Evolutionary conservation across 2,888 invertebrate species (phyloP).

Genomic region (Campoletis raptor): DNA sequence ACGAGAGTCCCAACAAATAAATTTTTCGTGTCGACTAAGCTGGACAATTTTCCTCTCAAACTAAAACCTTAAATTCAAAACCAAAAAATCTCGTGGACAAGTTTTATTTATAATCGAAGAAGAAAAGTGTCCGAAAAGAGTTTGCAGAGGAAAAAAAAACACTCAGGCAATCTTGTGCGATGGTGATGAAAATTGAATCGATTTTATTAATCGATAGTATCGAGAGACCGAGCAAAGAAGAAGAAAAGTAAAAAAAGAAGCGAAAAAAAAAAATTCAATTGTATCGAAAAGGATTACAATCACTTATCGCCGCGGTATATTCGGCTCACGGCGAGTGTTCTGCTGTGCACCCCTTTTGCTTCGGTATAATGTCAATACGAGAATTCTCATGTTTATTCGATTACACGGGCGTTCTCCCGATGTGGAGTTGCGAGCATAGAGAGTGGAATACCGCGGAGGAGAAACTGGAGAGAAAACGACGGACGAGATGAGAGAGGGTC

Average conservation of each 20-base stretch:
- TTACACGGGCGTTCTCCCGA: slow-evolving; percentile 60
- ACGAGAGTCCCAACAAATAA: neutral
- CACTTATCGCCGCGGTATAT: slow-evolving; percentile 63
- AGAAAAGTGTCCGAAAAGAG: neutral
- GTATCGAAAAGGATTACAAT: slow-evolving; percentile 68
- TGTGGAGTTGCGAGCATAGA: slow-evolving; percentile 23
- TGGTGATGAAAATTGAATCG: slow-evolving; percentile 46
- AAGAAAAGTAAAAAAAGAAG: neutral
- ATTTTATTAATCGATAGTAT: slow-evolving; percentile 64
- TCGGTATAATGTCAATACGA: slow-evolving; percentile 70
- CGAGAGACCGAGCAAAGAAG: slow-evolving; percentile 17
- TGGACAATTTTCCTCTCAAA: neutral
- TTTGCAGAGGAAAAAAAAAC: neutral
- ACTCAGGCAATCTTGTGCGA: neutral
- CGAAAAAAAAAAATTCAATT: slow-evolving; percentile 52
- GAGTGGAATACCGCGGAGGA: slow-evolving; percentile 60
- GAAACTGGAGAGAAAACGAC: slow-evolving; percentile 67
- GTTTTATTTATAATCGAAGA: neutral
- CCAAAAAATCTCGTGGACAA: neutral
- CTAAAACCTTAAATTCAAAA: neutral
- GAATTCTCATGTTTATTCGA: slow-evolving; percentile 72
- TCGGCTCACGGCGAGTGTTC: neutral
- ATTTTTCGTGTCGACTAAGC: neutral
- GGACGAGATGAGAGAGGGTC: slow-evolving; percentile 52
- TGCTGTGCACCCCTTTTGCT: slow-evolving; percentile 62